Conservation (phyloP, 2,113 vertebrate genomes). For the Planiliza haematocheilus region DNA sequence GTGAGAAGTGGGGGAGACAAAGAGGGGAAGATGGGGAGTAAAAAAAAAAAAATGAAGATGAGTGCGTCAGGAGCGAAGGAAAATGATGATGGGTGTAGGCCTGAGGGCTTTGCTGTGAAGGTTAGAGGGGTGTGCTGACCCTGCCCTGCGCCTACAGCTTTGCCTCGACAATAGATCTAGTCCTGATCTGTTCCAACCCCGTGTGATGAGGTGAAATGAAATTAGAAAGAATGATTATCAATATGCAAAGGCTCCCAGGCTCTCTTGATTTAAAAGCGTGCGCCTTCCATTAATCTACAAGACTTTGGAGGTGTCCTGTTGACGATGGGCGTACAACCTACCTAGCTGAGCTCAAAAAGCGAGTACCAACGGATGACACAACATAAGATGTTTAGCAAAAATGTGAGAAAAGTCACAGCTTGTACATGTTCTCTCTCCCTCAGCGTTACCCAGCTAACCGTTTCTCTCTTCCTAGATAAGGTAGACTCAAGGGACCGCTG, state of each 20-base stretch:
- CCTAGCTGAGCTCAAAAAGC: not conserved
- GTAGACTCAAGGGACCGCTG: not conserved
- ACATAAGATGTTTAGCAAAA: not conserved
- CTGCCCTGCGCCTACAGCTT: constrained; percentile 28
- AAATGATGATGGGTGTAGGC: constrained; percentile 31
- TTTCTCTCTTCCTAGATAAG: too few species aligned
- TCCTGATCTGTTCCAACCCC: constrained; percentile 20
- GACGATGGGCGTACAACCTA: not conserved
- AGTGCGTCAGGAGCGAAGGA: constrained; percentile 16
- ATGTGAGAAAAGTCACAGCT: not conserved
- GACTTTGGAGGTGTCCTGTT: not conserved
- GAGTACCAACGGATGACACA: too few species aligned
- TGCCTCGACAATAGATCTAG: constrained; percentile 15
- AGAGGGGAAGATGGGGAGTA: constrained; percentile 11
- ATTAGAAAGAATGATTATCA: not conserved
- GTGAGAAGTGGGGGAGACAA: constrained; percentile 31
- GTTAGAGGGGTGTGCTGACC: constrained; percentile 30
- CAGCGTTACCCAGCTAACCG: too few species aligned
- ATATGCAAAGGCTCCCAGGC: not conserved
- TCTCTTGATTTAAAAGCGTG: not conserved
- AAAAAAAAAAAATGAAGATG: not conserved
- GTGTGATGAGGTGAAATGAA: constrained; percentile 14
- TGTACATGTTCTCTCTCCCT: too few species aligned
- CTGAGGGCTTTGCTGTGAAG: constrained; percentile 34
- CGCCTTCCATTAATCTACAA: not conserved